Conservation (phyloP, 2,888 invertebrate species). For the Meliscaeva auricollis region DNA sequence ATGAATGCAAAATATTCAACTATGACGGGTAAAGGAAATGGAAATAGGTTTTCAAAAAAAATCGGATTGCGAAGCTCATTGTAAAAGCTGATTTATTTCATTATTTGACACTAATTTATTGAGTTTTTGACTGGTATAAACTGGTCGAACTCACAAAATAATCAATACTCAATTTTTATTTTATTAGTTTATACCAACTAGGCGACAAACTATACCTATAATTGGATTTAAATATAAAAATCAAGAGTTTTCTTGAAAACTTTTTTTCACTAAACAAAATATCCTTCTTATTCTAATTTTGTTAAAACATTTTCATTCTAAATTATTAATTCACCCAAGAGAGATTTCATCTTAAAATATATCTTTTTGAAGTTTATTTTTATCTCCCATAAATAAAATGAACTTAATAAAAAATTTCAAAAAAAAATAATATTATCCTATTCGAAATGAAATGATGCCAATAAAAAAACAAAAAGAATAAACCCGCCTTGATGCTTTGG, state of each 20-base stretch:
- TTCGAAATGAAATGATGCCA: constrained; percentile 49
- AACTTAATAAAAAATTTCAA: constrained; percentile 52
- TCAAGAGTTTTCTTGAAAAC: too few species aligned
- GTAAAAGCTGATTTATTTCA: neutral
- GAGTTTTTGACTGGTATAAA: neutral
- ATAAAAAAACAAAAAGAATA: constrained; percentile 40
- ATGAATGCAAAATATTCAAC: neutral
- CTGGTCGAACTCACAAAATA: too few species aligned
- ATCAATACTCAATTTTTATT: too few species aligned
- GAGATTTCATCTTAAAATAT: constrained; percentile 1
- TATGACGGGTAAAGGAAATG: constrained; percentile 8
- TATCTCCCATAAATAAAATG: neutral
- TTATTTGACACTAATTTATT: neutral
- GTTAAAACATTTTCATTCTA: neutral
- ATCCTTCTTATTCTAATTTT: constrained; percentile 3
- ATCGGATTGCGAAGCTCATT: neutral
- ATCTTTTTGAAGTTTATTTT: neutral
- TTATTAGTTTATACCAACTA: too few species aligned
- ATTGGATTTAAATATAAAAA: too few species aligned
- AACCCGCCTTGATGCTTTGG: constrained; percentile 7
- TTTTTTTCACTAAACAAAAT: too few species aligned
- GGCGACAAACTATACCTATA: too few species aligned
- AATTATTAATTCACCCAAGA: neutral
- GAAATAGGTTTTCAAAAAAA: neutral
- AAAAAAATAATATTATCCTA: constrained; percentile 43